Percentiles rank a stretch among this genome's conserved stretches.
These are phyloP conservation scores for Apteryx mantelli DNA, from an alignment of 2,113 vertebrate genomes.

Conservation along the genomic window DNA sequence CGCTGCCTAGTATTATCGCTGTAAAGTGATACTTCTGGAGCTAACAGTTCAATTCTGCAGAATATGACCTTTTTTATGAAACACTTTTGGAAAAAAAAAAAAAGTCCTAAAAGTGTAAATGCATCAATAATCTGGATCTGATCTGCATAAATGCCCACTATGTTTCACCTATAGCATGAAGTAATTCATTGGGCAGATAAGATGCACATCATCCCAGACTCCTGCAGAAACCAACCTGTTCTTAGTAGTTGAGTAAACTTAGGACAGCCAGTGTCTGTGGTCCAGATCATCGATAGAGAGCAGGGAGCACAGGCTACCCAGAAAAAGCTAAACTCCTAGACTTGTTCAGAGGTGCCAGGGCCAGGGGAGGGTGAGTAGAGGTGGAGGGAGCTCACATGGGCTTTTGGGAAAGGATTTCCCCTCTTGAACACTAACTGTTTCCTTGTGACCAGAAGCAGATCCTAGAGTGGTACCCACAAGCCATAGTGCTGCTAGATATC, in stretches of 20 bases:
- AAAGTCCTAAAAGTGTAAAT: neutral
- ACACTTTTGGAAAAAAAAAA: too few relatives aligned
- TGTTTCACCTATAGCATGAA: neutral
- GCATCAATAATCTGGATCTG: neutral
- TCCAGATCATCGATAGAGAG: neutral
- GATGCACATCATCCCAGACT: neutral
- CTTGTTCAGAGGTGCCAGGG: neutral
- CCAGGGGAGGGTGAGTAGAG: too few relatives aligned
- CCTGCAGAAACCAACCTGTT: neutral
- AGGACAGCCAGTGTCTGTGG: neutral
- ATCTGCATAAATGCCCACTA: neutral
- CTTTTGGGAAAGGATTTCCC: neutral
- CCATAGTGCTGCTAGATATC: neutral
- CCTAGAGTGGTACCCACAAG: neutral
- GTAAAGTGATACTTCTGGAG: neutral
- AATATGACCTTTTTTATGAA: neutral
- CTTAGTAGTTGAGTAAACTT: neutral
- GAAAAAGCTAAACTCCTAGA: neutral
- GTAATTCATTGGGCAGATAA: neutral
- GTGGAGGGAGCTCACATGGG: neutral
- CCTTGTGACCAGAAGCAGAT: neutral
- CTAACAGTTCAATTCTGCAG: neutral
- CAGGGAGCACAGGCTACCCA: neutral
- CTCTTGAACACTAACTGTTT: neutral
- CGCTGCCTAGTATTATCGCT: too few relatives aligned